Evolutionary conservation across 2,888 invertebrate genomes (phyloP).

Genomic region (Chouioia cunea): DNA sequence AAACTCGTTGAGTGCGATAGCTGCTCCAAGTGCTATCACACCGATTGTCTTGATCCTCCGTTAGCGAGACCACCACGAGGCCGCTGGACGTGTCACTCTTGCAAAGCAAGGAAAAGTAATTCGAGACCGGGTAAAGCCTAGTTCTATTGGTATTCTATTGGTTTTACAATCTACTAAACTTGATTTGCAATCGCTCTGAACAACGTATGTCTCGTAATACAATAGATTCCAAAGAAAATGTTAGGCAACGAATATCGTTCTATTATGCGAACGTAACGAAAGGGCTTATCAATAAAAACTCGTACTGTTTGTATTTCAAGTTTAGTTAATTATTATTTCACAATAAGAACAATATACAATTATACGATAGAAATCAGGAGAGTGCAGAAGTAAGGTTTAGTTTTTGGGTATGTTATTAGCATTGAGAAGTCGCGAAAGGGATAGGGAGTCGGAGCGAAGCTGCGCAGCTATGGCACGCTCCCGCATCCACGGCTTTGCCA

Average conservation of each 20-base stretch:
- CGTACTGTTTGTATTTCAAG: slow-evolving; percentile 20
- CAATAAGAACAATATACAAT: slow-evolving; percentile 10
- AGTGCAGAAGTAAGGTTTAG: slow-evolving; percentile 58
- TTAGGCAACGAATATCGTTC: too few relatives aligned
- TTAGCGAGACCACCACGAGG: slow-evolving; percentile 74
- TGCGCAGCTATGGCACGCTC: slow-evolving; percentile 76
- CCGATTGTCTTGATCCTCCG: slow-evolving; percentile 79
- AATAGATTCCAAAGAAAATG: too few relatives aligned
- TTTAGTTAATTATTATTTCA: slow-evolving; percentile 23
- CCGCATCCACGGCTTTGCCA: slow-evolving; percentile 78
- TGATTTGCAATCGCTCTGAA: neutral
- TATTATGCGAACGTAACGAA: too few relatives aligned
- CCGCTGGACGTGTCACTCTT: slow-evolving; percentile 73
- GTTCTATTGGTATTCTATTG: neutral
- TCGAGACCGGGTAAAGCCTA: slow-evolving; percentile 58
- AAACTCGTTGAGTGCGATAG: slow-evolving; percentile 75
- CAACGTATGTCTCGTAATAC: too few relatives aligned
- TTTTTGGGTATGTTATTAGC: slow-evolving; percentile 59
- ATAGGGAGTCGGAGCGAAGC: slow-evolving; percentile 71
- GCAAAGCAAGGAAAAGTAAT: slow-evolving; percentile 68
- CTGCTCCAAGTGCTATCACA: slow-evolving; percentile 78
- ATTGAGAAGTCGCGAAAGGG: slow-evolving; percentile 71
- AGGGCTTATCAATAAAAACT: neutral
- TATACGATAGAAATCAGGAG: slow-evolving; percentile 12
- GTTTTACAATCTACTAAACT: slow-evolving; percentile 7